Percentiles rank a stretch among this genome's conserved stretches.
Conservation (phyloP, 2,888 invertebrate genomes). For the Cryptocheilus praepositus region DNA sequence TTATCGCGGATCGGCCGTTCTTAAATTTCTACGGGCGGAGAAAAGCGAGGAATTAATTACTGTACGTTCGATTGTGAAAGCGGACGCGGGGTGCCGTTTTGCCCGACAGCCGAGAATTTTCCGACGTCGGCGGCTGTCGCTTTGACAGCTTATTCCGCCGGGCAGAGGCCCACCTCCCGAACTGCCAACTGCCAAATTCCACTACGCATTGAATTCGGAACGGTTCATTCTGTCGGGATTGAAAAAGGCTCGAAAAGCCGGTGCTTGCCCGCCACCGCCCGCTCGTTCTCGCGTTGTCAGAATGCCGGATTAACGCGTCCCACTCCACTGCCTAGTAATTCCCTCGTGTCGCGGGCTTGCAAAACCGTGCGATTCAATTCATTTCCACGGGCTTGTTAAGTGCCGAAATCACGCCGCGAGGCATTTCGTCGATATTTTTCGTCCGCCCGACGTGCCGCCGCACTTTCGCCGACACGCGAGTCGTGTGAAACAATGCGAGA, state of each 20-base stretch:
- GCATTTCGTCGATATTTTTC: constrained; percentile 1
- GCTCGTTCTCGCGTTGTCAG: constrained; percentile 46
- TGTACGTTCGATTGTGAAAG: not conserved
- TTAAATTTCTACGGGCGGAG: not conserved
- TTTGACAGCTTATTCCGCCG: constrained; percentile 58
- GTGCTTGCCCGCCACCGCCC: constrained; percentile 18
- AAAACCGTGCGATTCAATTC: constrained; percentile 53
- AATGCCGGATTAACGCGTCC: constrained; percentile 62
- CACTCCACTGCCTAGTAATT: constrained; percentile 40
- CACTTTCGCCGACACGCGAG: too few species aligned
- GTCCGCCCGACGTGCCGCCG: too few species aligned
- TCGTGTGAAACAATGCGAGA: not conserved
- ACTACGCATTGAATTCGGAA: constrained; percentile 65
- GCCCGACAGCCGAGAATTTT: constrained; percentile 39
- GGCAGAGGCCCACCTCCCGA: not conserved
- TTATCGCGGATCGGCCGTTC: too few species aligned
- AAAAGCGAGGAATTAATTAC: constrained; percentile 1
- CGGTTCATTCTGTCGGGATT: constrained; percentile 62
- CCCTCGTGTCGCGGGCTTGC: constrained; percentile 36
- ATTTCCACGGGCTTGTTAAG: constrained; percentile 37
- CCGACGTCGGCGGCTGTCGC: constrained; percentile 16
- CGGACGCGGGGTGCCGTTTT: not conserved
- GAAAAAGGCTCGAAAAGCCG: constrained; percentile 42
- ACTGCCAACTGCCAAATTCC: constrained; percentile 64
- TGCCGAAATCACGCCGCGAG: constrained; percentile 33